These are phyloP conservation scores for Seriola aureovittata DNA, from an alignment of 2,113 vertebrate species.

Conservation along the genomic window DNA sequence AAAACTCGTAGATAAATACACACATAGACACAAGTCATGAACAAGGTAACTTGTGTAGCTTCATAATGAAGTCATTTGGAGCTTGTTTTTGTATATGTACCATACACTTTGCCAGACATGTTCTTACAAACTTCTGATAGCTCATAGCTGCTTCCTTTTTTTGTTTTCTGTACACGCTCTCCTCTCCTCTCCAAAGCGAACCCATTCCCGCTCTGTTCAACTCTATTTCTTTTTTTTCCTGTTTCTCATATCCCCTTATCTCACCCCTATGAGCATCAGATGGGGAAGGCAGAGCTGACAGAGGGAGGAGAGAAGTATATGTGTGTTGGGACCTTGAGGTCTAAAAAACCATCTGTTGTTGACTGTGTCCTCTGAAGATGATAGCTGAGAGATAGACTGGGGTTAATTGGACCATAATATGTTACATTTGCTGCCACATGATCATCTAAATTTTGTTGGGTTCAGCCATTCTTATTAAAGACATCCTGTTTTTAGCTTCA, in stretches of 20 bases:
- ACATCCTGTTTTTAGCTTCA: constrained; percentile 36
- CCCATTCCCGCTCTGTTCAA: not conserved
- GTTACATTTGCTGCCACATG: constrained; percentile 46
- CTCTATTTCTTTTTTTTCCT: not conserved
- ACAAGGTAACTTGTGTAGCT: constrained; percentile 10
- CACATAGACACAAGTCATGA: not conserved
- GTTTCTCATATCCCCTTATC: not conserved
- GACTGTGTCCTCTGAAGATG: constrained; percentile 35
- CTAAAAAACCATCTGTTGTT: constrained; percentile 64
- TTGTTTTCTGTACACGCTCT: constrained; percentile 13
- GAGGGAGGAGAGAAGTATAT: constrained; percentile 43
- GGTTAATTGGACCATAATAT: constrained; percentile 52
- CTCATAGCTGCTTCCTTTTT: constrained; percentile 26
- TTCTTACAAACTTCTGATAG: constrained; percentile 4
- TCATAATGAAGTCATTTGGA: constrained; percentile 39
- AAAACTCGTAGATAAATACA: constrained; percentile 37
- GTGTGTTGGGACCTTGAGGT: constrained; percentile 44
- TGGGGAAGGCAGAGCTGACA: constrained; percentile 37
- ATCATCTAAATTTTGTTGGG: constrained; percentile 43
- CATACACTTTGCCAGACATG: constrained; percentile 25
- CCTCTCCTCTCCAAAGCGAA: not conserved
- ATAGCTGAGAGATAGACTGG: constrained; percentile 29
- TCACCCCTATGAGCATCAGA: constrained; percentile 53
- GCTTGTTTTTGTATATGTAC: constrained; percentile 31
- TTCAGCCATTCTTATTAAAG: constrained; percentile 31